Evolutionary conservation across 2,888 invertebrate species (phyloP), one percentile per base, ranked within the genome.

Genomic region (Leptinotarsa rubiginosa): DNA sequence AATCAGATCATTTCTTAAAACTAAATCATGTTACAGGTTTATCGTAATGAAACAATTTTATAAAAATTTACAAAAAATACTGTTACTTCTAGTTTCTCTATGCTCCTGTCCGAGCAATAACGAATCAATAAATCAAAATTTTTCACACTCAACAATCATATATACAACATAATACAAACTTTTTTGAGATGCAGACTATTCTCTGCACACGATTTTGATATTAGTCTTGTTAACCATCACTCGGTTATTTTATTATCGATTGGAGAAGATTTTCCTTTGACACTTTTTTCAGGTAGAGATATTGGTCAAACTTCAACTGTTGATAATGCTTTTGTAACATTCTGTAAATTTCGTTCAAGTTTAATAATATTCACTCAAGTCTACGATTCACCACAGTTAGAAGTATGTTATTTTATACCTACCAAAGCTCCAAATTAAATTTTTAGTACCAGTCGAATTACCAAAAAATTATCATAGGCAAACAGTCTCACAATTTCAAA

Each of bases 81-180:
- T 52, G 18, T n/a, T 52, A 18, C 52, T 18, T 52, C n/a, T 56
- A 18, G 20, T 18, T 7, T 31, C 31, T 25, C n/a, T 15, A 41
- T 62, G 31, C 15, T 62, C 16, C n/a, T 31, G 12, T 62, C 4
- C 3, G 18, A 62, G 62, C 25, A 31, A 41, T 62, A 62, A 62
- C 62, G n/a, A 41, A 31, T 31, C 5, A 31, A 31, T 31, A 31
- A 62, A 31, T 31, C 31, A 62, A 62, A 41, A 31, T 12, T 41
- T 25, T 62, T n/a, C 4, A 41, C 22, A 56, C 56, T 62, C 41
- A 62, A 62, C 62, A 62, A 20, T 56, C 22, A 56, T 62, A 62
- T 62, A 4, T 62, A 62, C 62, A 62, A 62, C 62, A 62, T 62
- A 31, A 62, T 62, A 62, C 62, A 62, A 62, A 62, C 16, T 62